phyloP scores from a whole-genome alignment of 2,888 invertebrate species.

The Eupithecia subfuscata region DNA sequence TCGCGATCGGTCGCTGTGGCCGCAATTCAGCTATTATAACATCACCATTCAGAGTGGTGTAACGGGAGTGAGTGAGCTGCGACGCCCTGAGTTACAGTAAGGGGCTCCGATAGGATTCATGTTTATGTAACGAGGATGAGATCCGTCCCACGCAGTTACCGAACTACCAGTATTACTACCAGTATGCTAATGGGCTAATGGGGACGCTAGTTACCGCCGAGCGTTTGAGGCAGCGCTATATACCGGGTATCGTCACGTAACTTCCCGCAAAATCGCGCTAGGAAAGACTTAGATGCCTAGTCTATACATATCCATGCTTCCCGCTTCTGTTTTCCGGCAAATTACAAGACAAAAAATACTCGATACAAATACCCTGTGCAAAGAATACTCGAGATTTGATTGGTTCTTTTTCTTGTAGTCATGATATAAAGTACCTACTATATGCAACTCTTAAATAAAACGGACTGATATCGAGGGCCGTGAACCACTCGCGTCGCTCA shows the following conservation, averaged over 20 bases:
- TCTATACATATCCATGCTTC: not conserved
- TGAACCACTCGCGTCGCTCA: no score
- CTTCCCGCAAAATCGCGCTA: no score
- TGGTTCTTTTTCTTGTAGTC: no score
- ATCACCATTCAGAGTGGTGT: not conserved
- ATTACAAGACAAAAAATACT: no score
- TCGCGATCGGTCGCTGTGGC: not conserved
- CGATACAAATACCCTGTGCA: no score
- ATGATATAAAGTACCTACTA: no score
- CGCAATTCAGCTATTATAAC: no score
- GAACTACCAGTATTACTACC: constrained; percentile 20
- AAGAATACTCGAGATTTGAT: no score
- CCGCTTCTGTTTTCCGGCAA: no score
- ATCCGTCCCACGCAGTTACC: constrained; percentile 26
- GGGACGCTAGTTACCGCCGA: constrained; percentile 13
- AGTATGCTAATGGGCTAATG: constrained; percentile 27
- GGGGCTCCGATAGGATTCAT: constrained; percentile 30
- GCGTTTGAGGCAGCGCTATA: not conserved
- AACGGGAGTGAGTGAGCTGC: not conserved
- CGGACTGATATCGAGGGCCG: no score
- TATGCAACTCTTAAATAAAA: no score
- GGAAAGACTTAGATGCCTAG: not conserved
- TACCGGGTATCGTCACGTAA: not conserved
- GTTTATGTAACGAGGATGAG: constrained; percentile 35
- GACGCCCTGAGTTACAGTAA: constrained; percentile 13